These are phyloP conservation scores for Dromas ardeola DNA, from an alignment of 2,113 vertebrate genomes.

Conservation along the genomic window DNA sequence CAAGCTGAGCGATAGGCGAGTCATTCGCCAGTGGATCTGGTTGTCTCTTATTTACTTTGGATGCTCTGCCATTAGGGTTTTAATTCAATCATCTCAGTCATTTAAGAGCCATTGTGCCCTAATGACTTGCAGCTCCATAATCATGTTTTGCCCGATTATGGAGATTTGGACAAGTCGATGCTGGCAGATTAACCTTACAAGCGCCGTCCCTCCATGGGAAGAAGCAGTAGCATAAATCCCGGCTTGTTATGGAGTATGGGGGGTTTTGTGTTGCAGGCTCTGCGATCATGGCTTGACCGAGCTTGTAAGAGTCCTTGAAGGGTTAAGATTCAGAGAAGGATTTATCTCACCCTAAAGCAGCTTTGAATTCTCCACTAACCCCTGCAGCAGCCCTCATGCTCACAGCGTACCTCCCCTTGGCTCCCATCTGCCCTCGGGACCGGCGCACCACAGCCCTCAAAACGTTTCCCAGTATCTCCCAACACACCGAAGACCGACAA, in stretches of 20 bases:
- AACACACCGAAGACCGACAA: background rate
- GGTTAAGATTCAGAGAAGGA: constrained; percentile 8
- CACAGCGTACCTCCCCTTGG: background rate
- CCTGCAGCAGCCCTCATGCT: background rate
- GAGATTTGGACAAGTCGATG: constrained; percentile 1
- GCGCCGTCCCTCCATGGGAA: background rate
- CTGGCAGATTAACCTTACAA: constrained; percentile 15
- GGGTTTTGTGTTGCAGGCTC: background rate
- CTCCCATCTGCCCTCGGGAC: background rate
- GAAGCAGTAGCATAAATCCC: background rate
- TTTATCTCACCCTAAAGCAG: constrained; percentile 12
- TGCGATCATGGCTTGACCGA: background rate
- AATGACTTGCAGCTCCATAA: constrained; percentile 31
- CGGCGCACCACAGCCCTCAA: background rate
- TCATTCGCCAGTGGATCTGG: constrained; percentile 14
- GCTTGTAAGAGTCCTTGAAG: background rate
- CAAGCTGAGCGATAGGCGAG: background rate
- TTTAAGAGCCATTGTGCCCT: constrained; percentile 50
- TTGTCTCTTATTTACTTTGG: constrained; percentile 17
- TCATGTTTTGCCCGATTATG: constrained; percentile 48
- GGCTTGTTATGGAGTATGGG: background rate
- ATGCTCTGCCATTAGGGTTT: constrained; percentile 32
- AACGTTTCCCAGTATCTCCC: background rate
- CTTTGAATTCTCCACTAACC: background rate
- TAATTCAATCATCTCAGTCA: constrained; percentile 66